Conservation (phyloP, 2,113 vertebrate species). For the Xiphophorus hellerii region DNA sequence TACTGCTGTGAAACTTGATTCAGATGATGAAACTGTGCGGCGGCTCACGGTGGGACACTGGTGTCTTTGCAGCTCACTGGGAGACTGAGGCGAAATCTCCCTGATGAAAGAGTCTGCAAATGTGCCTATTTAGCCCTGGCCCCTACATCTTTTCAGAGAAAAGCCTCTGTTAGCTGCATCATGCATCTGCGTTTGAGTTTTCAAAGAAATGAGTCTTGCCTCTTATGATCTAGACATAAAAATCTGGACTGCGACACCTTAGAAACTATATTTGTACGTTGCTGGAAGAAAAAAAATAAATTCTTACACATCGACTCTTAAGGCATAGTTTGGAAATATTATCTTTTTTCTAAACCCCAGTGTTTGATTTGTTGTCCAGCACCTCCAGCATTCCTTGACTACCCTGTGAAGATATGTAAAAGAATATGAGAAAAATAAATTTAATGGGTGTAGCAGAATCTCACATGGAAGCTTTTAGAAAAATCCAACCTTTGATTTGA, state of each 20-base stretch:
- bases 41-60: conserved; percentile 68
- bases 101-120: conserved; percentile 78
- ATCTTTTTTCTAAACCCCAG: neutral
- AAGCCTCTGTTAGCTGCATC: conserved; percentile 34
- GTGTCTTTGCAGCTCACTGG: conserved; percentile 61
- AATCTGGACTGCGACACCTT: neutral
- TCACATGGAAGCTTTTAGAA: too few species aligned
- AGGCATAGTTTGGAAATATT: neutral
- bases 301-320: neutral
- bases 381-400: too few species aligned
- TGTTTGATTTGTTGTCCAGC: neutral
- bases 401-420: too few species aligned
- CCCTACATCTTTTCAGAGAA: conserved; percentile 48
- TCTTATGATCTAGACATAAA: neutral
- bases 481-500: too few species aligned
- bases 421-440: too few species aligned
- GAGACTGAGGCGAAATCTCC: conserved; percentile 52
- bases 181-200: conserved; percentile 19
- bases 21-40: conserved; percentile 74
- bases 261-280: neutral
- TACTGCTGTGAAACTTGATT: conserved; percentile 76
- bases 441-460: neutral
- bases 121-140: conserved; percentile 57
- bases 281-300: neutral
- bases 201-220: conserved; percentile 8